Base-by-base conservation (phyloP, 92 coral and sea anemone genomes). In the Pocillopora grandis region DNA sequence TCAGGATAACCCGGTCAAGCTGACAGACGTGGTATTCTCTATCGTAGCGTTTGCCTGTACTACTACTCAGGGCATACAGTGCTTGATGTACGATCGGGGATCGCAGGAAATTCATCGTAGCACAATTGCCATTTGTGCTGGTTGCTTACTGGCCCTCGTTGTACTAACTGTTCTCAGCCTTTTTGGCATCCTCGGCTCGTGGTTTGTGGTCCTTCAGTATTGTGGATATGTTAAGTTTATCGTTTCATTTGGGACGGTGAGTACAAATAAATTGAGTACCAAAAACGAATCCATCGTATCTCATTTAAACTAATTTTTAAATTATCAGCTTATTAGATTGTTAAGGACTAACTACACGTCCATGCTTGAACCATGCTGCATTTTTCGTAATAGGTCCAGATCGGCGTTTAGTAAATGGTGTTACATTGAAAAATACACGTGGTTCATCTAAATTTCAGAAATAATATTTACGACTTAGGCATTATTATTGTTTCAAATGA, bases 171-270 rank as follows among this genome's bases (percentile, higher is more conserved):
- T 72, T 31, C 68, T 91, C 20, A 89, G 88, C 31, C 88, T 12
- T 14, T 89, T 84, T 69, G 84, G 87, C 27, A 52, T 84, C 52
- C 52, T 42, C 75, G 75, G 82, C 13, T 79, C 98, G 33, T 89
- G 91, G 88, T 59, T 93, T 49, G 76, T 91, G 33, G 95, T 91
- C 37, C 90, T 93, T 0, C 84, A 89, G 80, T 93, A 87, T 16
- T 93, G 98, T 66, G 98, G 98, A 18, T 93, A 93, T 59, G 90
- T 93, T 62, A 93, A 93, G 52, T 72, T 93, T 82, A 89, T 86
- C 79, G 92, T 93, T 10, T 93, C 98, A 2, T 91, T 93, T 60
- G 91, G 92, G 35, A 88, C 95, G 88, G 98, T 93, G 79, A 89
- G 94, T 90, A 33, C 60, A 55, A 7, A 36, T 48, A 42, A 42